Evolutionary conservation across 2,113 vertebrate species (phyloP).

Genomic region (Alouatta palliata): DNA sequence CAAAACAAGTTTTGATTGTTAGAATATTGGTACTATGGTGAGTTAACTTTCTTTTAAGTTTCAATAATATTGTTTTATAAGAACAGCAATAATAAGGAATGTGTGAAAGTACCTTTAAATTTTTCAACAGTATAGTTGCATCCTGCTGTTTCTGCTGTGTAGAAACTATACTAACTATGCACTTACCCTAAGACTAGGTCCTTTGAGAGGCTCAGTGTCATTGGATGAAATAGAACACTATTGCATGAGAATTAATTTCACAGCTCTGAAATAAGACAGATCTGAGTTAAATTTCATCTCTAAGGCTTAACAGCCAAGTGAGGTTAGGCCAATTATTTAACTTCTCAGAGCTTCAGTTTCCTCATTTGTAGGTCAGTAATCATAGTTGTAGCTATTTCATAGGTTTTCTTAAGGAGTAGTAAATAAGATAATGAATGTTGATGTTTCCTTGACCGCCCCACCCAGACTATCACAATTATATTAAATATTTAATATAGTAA

Average conservation of each 20-base stretch:
- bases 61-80: background rate
- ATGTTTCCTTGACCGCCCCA: background rate
- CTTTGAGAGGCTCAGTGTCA: background rate
- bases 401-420: background rate
- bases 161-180: background rate
- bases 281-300: background rate
- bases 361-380: background rate
- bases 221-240: background rate
- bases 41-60: slow-evolving; percentile 21
- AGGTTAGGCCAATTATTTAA: background rate
- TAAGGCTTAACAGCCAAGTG: background rate
- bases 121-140: background rate
- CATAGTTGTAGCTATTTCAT: background rate
- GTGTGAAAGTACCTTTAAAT: background rate
- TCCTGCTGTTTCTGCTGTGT: background rate
- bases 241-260: background rate
- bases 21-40: background rate
- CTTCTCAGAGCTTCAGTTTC: background rate
- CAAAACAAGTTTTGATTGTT: background rate
- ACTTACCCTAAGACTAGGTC: background rate
- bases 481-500: background rate
- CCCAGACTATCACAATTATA: background rate
- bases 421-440: slow-evolving; percentile 11
- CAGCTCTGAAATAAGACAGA: background rate
- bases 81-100: background rate